Evolutionary conservation across 2,888 invertebrate genomes (phyloP).

Genomic region (Lasioglossum malachurum): DNA sequence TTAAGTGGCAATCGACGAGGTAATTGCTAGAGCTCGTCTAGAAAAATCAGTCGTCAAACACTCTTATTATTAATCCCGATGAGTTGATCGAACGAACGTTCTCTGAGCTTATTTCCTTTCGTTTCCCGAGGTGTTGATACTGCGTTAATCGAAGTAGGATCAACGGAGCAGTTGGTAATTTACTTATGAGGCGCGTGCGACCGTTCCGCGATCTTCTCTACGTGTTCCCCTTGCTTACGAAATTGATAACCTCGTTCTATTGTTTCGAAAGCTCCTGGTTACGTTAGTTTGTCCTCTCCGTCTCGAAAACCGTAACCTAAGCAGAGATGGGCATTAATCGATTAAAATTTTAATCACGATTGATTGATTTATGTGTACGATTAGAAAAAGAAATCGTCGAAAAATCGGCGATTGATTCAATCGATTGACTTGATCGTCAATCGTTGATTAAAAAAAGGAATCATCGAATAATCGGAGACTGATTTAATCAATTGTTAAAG

Average conservation of each 20-base stretch:
- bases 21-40: slow-evolving; percentile 73
- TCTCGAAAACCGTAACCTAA: too few relatives aligned
- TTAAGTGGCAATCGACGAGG: slow-evolving; percentile 73
- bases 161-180: slow-evolving; percentile 73
- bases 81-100: slow-evolving; percentile 60
- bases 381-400: too few relatives aligned
- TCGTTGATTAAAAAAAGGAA: too few relatives aligned
- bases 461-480: too few relatives aligned
- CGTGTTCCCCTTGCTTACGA: slow-evolving; percentile 5
- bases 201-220: neutral
- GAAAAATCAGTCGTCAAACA: slow-evolving; percentile 80
- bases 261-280: slow-evolving; percentile 2
- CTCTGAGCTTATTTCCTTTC: slow-evolving; percentile 36
- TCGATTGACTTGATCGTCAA: too few relatives aligned
- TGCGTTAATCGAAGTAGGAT: slow-evolving; percentile 77
- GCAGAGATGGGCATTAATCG: too few relatives aligned
- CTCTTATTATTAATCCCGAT: slow-evolving; percentile 77
- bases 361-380: too few relatives aligned
- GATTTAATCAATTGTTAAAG: too few relatives aligned
- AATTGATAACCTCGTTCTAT: slow-evolving; percentile 32
- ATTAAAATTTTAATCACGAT: too few relatives aligned
- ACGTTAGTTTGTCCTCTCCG: neutral
- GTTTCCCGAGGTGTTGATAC: slow-evolving; percentile 59
- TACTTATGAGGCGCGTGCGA: slow-evolving; percentile 46
- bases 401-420: too few relatives aligned